Evolutionary conservation across 2,797 vertebrate species (phyloP), one percentile per base, ranked within the genome.

Genomic region (Enteromius radiatus): DNA sequence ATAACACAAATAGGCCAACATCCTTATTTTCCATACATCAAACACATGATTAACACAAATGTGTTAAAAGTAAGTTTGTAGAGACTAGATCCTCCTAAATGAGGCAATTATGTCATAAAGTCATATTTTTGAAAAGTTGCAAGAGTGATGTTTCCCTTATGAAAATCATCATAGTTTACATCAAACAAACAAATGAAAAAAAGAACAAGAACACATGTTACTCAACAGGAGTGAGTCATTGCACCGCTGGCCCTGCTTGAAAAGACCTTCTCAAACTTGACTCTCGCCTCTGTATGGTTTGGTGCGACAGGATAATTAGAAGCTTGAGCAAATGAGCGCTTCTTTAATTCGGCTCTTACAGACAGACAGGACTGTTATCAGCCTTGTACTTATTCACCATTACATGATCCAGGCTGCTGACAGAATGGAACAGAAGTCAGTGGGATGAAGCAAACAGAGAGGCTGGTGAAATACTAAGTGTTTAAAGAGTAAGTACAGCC

Each of bases 291-390:
- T 88, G 36, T 93, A 93, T 0, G 92, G 92, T 92, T 80, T 82
- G 83, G 88, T 87, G 89, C 92, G 90, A 91, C 90, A 86, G 92
- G 90, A 93, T 94, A 94, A 95, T 95, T 93, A 95, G 92, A 95
- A 93, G 92, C 91, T 88, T 87, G 87, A 86, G 91, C 90, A 77
- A 92, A 91, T 90, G 86, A 91, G 92, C 91, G 88, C 91, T 89
- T 91, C 91, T 93, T 90, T 93, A 92, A 92, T 91, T 91, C 91
- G 88, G 91, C 92, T 84, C 87, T 91, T 91, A 90, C 85, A 86
- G 89, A 92, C 76, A 93, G 92, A 92, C 92, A 89, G 91, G 84
- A 87, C 92, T 92, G 92, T 92, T 92, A 93, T 93, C 92, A 92
- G 91, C 91, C 93, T 91, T 92, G 92, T 93, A 92, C 92, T 94